Evolutionary conservation across 2,888 invertebrate genomes (phyloP).

Genomic region (Polyommatus iphigenia): DNA sequence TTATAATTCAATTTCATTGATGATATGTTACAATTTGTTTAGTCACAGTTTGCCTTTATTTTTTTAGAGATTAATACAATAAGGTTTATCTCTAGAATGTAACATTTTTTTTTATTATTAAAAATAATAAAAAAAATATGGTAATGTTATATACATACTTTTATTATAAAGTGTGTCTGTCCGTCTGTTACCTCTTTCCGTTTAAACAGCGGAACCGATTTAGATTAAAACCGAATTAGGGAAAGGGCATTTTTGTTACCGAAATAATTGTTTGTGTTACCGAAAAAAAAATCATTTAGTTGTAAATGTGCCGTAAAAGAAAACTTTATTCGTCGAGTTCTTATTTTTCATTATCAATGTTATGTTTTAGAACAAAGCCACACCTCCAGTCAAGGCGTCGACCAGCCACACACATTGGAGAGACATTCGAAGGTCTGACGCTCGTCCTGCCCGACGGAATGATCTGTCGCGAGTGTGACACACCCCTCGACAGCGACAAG

Average conservation of each 20-base stretch:
- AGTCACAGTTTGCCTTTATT: too few relatives aligned
- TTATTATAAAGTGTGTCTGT: too few relatives aligned
- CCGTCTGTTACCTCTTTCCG: too few relatives aligned
- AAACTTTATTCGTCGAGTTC: not conserved
- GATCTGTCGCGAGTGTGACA: constrained; percentile 88
- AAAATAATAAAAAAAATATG: too few relatives aligned
- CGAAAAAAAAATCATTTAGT: not conserved
- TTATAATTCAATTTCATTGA: too few relatives aligned
- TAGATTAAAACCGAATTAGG: too few relatives aligned
- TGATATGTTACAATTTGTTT: too few relatives aligned
- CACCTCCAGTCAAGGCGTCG: constrained; percentile 73
- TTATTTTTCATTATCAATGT: not conserved
- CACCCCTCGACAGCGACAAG: constrained; percentile 84
- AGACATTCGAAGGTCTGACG: constrained; percentile 68
- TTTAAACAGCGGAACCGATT: too few relatives aligned
- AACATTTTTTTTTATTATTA: too few relatives aligned
- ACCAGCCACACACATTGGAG: constrained; percentile 63
- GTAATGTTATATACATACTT: constrained; percentile 45
- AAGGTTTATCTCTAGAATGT: too few relatives aligned
- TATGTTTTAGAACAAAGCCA: constrained; percentile 64
- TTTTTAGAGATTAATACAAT: too few relatives aligned
- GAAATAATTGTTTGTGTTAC: not conserved
- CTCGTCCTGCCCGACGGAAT: constrained; percentile 74
- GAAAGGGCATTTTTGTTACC: too few relatives aligned
- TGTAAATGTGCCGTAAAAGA: not conserved